Evolutionary conservation across 2,113 vertebrate genomes (phyloP).

Genomic region (Morone saxatilis): DNA sequence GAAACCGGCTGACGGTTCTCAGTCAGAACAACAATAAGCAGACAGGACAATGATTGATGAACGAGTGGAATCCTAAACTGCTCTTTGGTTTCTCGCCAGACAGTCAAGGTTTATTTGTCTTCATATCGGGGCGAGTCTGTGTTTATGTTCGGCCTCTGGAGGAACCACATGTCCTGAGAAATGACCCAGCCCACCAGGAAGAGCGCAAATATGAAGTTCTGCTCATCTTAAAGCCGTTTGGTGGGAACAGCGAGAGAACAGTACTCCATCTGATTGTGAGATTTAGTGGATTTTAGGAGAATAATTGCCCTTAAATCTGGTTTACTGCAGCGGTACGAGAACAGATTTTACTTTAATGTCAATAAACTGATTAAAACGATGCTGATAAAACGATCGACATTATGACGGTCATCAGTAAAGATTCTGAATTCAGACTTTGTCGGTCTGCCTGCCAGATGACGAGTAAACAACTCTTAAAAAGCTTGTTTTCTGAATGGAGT

Average conservation of each 20-base stretch:
- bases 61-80: constrained; percentile 68
- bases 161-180: constrained; percentile 75
- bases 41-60: constrained; percentile 77
- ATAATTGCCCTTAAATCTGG: too few relatives aligned
- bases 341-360: too few relatives aligned
- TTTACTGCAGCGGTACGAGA: too few relatives aligned
- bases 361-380: too few relatives aligned
- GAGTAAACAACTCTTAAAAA: too few relatives aligned
- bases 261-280: too few relatives aligned
- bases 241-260: neutral
- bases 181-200: constrained; percentile 54
- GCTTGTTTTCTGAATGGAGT: too few relatives aligned
- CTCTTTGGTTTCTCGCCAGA: constrained; percentile 66
- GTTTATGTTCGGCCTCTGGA: constrained; percentile 72
- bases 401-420: too few relatives aligned
- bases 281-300: too few relatives aligned
- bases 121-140: constrained; percentile 69
- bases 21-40: constrained; percentile 68
- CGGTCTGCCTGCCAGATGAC: too few relatives aligned
- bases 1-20: neutral
- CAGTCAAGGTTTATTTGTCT: constrained; percentile 75
- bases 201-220: constrained; percentile 56
- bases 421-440: too few relatives aligned
- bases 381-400: too few relatives aligned
- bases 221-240: constrained; percentile 39